These are phyloP conservation scores for Entelurus aequoreus DNA, from an alignment of 2,113 vertebrate species.

Conservation along the genomic window DNA sequence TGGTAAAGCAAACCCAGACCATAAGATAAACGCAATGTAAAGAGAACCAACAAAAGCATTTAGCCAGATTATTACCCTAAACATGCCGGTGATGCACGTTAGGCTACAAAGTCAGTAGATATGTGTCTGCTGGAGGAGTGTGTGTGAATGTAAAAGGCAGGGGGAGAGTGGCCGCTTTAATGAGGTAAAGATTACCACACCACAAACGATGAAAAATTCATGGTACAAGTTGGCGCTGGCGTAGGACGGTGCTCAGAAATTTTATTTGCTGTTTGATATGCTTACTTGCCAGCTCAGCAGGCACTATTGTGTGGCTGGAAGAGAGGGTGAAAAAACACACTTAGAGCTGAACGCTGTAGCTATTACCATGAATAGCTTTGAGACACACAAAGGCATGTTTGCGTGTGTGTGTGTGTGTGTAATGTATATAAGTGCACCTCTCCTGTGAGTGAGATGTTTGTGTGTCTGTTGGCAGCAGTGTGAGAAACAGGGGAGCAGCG, in stretches of 20 bases:
- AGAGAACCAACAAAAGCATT: neutral
- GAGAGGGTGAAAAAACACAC: conserved; percentile 43
- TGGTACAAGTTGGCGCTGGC: conserved; percentile 67
- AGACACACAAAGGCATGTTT: conserved; percentile 44
- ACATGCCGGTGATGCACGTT: neutral
- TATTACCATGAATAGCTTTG: conserved; percentile 61
- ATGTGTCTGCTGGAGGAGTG: conserved; percentile 19
- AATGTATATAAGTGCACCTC: conserved; percentile 17
- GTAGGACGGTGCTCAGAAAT: conserved; percentile 59
- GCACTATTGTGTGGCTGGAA: conserved; percentile 61
- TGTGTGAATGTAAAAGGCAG: conserved; percentile 27
- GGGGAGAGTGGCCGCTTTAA: conserved; percentile 61
- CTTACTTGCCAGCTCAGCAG: conserved; percentile 67
- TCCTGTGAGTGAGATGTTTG: conserved; percentile 20
- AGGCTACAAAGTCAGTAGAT: conserved; percentile 3
- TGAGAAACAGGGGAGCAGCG: conserved; percentile 40
- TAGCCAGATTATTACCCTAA: neutral
- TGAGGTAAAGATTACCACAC: conserved; percentile 66
- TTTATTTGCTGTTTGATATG: conserved; percentile 74
- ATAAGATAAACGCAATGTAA: neutral
- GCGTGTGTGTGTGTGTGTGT: conserved; percentile 25
- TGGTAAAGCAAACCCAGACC: neutral
- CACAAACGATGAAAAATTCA: conserved; percentile 70
- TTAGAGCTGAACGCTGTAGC: conserved; percentile 58
- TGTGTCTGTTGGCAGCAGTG: conserved; percentile 30